Evolutionary conservation across 1,140 invertebrate genomes (phyloP).

Genomic region (Brachionus asplanchnoidis): DNA sequence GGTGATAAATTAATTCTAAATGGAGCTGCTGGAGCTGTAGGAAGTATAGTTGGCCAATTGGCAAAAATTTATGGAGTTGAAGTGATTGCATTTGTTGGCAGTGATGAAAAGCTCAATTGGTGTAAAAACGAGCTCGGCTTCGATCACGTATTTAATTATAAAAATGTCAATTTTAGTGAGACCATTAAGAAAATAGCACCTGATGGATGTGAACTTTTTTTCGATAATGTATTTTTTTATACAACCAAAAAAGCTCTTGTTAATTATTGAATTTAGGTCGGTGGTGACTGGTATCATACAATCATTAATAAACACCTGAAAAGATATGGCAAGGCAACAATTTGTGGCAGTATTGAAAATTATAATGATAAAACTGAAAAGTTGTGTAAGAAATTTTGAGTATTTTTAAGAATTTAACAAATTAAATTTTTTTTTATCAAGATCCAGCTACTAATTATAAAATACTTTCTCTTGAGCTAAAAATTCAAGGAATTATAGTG

Average conservation of each 20-base stretch:
- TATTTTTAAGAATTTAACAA: not conserved
- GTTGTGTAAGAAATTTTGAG: not conserved
- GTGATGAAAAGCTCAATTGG: slow-evolving; percentile 68
- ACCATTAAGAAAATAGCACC: slow-evolving; percentile 65
- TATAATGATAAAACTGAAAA: slow-evolving; percentile 43
- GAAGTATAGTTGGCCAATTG: slow-evolving; percentile 68
- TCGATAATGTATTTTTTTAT: slow-evolving; percentile 64
- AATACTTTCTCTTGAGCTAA: slow-evolving; percentile 25
- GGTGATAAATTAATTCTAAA: slow-evolving; percentile 67
- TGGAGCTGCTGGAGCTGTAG: slow-evolving; percentile 62
- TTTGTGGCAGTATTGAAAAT: slow-evolving; percentile 45
- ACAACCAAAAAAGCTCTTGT: slow-evolving; percentile 43
- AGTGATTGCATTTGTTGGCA: slow-evolving; percentile 68
- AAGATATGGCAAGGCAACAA: slow-evolving; percentile 42
- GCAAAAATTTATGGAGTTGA: slow-evolving; percentile 65
- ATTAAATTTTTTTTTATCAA: not conserved
- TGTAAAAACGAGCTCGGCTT: slow-evolving; percentile 65
- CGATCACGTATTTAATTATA: slow-evolving; percentile 69
- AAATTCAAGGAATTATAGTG: slow-evolving; percentile 42
- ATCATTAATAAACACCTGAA: slow-evolving; percentile 44
- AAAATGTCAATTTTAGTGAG: slow-evolving; percentile 60
- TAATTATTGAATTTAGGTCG: slow-evolving; percentile 42
- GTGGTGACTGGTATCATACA: slow-evolving; percentile 44
- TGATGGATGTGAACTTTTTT: slow-evolving; percentile 67
- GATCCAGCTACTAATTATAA: slow-evolving; percentile 1